A percentile compares a stretch with the other conserved stretches of the same genome.
These are phyloP conservation scores for Polydrusus cervinus DNA, from an alignment of 2,888 invertebrate genomes.

Conservation along the genomic window DNA sequence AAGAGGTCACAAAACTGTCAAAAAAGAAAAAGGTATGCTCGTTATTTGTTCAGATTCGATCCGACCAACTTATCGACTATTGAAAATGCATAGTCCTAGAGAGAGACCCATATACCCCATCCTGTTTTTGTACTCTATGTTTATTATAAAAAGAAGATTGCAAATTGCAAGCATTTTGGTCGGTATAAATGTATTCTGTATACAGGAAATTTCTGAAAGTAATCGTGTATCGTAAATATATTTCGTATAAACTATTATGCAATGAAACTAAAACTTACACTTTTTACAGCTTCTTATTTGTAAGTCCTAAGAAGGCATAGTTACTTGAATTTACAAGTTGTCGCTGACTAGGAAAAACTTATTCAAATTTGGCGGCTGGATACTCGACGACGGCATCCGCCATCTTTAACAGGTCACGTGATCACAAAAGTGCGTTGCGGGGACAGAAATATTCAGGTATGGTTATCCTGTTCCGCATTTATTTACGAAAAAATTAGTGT, in stretches of 20 bases:
- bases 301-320: too few species aligned
- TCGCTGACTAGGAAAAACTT: background rate
- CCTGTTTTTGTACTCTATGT: background rate
- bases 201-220: background rate
- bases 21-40: background rate
- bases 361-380: constrained; percentile 31
- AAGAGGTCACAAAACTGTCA: background rate
- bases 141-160: background rate
- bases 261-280: background rate
- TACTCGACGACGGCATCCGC: constrained; percentile 44
- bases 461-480: constrained; percentile 66
- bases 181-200: constrained; percentile 19
- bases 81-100: background rate
- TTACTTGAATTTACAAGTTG: background rate
- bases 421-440: constrained; percentile 68
- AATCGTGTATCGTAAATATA: background rate
- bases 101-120: background rate
- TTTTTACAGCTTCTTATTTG: background rate
- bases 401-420: constrained; percentile 67
- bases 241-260: background rate
- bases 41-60: too few species aligned
- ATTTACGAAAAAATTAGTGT: constrained; percentile 58
- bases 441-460: constrained; percentile 68
- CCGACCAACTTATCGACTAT: too few species aligned
- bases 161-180: background rate